Conservation (phyloP, 2,797 vertebrate genomes). For the Eospalax fontanierii region DNA sequence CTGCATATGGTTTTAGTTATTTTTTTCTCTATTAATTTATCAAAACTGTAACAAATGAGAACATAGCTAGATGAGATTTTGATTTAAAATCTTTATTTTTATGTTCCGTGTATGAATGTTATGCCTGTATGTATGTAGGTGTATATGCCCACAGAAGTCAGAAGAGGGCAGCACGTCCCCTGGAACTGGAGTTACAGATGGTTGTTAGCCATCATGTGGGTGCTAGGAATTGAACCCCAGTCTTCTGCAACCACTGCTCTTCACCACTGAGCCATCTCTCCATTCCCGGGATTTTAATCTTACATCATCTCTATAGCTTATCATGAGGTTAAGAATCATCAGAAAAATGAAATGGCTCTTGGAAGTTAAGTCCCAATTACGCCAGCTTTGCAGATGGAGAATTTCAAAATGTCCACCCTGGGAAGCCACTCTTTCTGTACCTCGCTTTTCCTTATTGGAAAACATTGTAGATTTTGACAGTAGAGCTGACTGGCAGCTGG, state of each 20-base stretch:
- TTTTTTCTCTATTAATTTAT: background rate
- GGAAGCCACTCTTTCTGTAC: background rate
- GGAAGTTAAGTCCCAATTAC: constrained; percentile 24
- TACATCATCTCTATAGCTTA: constrained; percentile 14
- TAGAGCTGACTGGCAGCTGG: background rate
- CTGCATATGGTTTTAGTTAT: background rate
- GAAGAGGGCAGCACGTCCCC: too few species aligned
- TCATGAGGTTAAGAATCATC: constrained; percentile 23
- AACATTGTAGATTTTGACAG: background rate
- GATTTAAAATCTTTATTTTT: too few species aligned
- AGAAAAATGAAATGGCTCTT: background rate
- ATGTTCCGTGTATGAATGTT: too few species aligned
- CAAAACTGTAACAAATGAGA: background rate
- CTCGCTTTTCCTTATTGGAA: background rate
- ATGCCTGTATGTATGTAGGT: too few species aligned
- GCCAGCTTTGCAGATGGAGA: constrained; percentile 23
- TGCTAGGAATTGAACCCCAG: too few species aligned
- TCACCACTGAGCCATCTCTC: too few species aligned
- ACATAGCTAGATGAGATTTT: background rate
- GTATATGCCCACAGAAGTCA: too few species aligned
- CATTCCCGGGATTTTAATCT: constrained; percentile 31
- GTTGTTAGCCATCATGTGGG: too few species aligned
- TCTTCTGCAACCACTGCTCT: too few species aligned
- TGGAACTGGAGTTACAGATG: too few species aligned
- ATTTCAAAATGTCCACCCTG: background rate